Conservation (phyloP, 2,797 vertebrate species). For the Sebastes jordani region DNA sequence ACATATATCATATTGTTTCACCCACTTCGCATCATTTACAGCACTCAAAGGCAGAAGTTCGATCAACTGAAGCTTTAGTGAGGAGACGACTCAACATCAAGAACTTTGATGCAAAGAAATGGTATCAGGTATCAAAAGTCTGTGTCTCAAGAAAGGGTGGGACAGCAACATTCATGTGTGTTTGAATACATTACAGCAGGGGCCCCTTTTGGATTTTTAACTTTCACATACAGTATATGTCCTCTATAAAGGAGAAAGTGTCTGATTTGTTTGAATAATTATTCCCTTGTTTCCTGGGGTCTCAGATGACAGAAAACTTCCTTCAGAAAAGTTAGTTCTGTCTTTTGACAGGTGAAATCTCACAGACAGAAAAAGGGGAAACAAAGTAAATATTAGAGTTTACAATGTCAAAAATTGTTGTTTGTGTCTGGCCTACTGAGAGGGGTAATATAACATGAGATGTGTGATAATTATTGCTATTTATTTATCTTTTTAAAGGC, state of each 20-base stretch:
- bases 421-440: neutral
- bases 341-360: neutral
- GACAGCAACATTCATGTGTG: neutral
- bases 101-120: neutral
- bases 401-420: neutral
- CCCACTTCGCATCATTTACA: neutral
- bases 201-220: neutral
- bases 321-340: neutral
- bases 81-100: neutral
- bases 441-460: neutral
- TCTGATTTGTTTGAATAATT: neutral
- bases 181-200: neutral
- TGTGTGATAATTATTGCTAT: neutral
- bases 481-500: neutral
- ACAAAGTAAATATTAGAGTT: neutral
- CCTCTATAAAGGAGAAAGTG: neutral
- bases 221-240: neutral
- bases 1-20: neutral
- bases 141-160: neutral
- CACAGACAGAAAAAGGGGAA: neutral
- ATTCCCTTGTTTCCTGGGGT: neutral
- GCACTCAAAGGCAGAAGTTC: neutral
- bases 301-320: neutral
- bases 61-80: neutral
- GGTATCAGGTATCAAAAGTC: neutral